phyloP scores from a whole-genome alignment of 1,140 invertebrate species.

The Hetaerina americana region DNA sequence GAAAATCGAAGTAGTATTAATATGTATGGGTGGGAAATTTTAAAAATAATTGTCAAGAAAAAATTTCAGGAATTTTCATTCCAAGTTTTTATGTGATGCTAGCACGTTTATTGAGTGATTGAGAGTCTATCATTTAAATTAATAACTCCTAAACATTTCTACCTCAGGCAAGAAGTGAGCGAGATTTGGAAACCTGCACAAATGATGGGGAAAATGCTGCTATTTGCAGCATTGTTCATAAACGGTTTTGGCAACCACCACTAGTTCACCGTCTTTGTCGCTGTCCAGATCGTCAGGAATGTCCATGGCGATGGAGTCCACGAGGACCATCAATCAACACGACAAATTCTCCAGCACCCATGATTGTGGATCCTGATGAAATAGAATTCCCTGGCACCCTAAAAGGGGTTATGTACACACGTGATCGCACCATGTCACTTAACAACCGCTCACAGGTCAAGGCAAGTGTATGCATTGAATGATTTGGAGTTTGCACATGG shows the following conservation, averaged over 20 bases:
- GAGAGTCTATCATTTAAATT: background rate
- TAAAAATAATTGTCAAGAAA: no score
- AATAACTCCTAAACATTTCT: background rate
- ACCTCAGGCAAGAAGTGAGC: constrained; percentile 34
- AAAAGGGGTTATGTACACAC: background rate
- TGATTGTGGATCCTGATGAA: no score
- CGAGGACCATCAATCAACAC: no score
- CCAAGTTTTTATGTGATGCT: no score
- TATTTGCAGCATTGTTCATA: constrained; percentile 38
- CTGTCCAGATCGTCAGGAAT: constrained; percentile 37
- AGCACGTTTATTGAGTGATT: no score
- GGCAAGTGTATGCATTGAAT: constrained; percentile 25
- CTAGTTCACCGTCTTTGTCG: constrained; percentile 37
- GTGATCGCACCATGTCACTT: constrained; percentile 26
- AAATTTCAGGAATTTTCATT: no score
- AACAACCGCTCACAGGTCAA: constrained; percentile 39
- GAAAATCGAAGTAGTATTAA: no score
- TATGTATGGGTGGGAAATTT: no score
- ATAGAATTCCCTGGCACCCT: background rate
- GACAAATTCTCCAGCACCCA: no score
- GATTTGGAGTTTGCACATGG: no score
- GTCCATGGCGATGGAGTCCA: constrained; percentile 30
- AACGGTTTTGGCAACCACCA: constrained; percentile 36
- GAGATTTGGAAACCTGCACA: constrained; percentile 34
- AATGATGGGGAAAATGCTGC: constrained; percentile 17